Percentiles rank a stretch among this genome's conserved stretches.
Conservation (phyloP, 2,888 invertebrate species). For the Tinea pellionella region DNA sequence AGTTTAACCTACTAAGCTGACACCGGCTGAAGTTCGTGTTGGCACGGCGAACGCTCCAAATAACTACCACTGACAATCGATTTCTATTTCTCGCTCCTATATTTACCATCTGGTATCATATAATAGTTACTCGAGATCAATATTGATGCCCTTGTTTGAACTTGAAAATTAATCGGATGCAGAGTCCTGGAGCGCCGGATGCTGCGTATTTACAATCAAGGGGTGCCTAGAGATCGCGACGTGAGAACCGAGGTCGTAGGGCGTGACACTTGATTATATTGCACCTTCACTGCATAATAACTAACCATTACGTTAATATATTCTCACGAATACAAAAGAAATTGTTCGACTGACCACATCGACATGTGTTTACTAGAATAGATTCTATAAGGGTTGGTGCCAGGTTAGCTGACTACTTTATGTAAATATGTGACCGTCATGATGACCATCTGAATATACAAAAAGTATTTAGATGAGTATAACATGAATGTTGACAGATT, state of each 20-base stretch:
- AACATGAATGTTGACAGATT: conserved; percentile 35
- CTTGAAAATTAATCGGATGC: not conserved
- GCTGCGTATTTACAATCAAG: conserved; percentile 55
- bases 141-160: conserved; percentile 57
- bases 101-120: not conserved
- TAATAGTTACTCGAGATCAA: conserved; percentile 39
- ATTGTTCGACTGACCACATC: conserved; percentile 26
- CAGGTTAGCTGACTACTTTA: conserved; percentile 52
- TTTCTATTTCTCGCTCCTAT: not conserved
- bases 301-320: conserved; percentile 22
- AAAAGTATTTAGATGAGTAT: conserved; percentile 5
- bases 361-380: conserved; percentile 51
- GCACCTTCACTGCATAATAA: conserved; percentile 42
- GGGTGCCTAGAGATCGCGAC: conserved; percentile 46
- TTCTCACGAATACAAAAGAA: conserved; percentile 56
- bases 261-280: conserved; percentile 57
- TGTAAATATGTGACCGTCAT: conserved; percentile 35
- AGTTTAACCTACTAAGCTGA: conserved; percentile 22
- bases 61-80: not conserved
- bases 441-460: conserved; percentile 42
- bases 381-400: conserved; percentile 51
- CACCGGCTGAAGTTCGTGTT: not conserved
- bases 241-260: conserved; percentile 58
- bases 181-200: conserved; percentile 30
- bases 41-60: conserved; percentile 6